phyloP scores from a whole-genome alignment of 2,113 vertebrate genomes.

The Garra rufa region DNA sequence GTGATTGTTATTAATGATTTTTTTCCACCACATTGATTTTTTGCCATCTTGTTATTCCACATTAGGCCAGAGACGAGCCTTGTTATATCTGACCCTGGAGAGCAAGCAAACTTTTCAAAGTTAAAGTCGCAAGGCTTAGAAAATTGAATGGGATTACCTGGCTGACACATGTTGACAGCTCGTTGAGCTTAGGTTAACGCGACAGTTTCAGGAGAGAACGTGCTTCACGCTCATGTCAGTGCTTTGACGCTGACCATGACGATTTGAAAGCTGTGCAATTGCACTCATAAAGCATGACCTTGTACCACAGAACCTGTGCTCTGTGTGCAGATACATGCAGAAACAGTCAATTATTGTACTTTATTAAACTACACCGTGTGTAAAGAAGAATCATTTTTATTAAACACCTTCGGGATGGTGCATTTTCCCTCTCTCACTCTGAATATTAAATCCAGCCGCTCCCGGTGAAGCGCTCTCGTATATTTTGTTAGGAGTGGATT shows the following conservation, averaged over 20 bases:
- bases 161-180: slow-evolving; percentile 27
- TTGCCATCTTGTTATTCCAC: slow-evolving; percentile 62
- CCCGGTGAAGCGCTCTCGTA: neutral
- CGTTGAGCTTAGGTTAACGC: neutral
- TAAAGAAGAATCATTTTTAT: slow-evolving; percentile 19
- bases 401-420: slow-evolving; percentile 21
- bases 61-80: slow-evolving; percentile 16
- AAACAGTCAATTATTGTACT: slow-evolving; percentile 11
- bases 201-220: neutral
- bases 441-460: slow-evolving; percentile 10
- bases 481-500: slow-evolving; percentile 53
- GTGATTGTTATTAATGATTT: slow-evolving; percentile 79
- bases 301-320: slow-evolving; percentile 13
- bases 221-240: neutral
- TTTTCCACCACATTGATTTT: slow-evolving; percentile 66
- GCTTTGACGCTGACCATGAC: neutral
- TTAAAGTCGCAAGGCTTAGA: slow-evolving; percentile 36
- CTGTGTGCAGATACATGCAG: neutral
- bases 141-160: neutral
- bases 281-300: slow-evolving; percentile 20
- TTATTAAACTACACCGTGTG: slow-evolving; percentile 15
- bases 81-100: slow-evolving; percentile 20
- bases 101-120: slow-evolving; percentile 34
- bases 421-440: slow-evolving; percentile 1
- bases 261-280: neutral